phyloP scores from a whole-genome alignment of 2,797 vertebrate species.

The Malurus splendens region DNA sequence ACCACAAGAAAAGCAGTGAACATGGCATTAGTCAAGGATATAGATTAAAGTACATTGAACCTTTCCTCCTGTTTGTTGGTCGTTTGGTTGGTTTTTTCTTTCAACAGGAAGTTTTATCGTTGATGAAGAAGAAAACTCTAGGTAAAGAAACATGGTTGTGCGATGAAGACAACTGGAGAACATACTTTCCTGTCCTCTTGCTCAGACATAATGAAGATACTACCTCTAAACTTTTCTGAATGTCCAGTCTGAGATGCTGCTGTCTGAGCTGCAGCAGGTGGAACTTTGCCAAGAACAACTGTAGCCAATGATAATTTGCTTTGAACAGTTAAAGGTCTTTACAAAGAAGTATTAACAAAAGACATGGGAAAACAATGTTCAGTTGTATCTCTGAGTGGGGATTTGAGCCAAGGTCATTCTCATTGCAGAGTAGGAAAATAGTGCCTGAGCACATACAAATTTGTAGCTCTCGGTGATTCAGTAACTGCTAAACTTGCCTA shows the following conservation, averaged over 20 bases:
- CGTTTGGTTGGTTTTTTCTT: background rate
- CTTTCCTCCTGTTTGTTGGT: background rate
- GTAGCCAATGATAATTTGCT: background rate
- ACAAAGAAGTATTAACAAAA: background rate
- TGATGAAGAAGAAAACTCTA: background rate
- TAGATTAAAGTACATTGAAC: background rate
- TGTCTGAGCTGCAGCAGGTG: background rate
- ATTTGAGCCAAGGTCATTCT: background rate
- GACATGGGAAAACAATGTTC: background rate
- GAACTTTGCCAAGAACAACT: background rate
- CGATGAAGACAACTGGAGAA: background rate
- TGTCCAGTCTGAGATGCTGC: background rate
- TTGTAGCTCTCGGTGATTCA: background rate
- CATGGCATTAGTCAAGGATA: background rate
- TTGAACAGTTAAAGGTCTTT: background rate
- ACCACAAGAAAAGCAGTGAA: background rate
- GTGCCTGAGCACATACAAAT: background rate
- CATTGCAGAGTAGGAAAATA: background rate
- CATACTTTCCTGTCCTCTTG: background rate
- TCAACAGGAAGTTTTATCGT: background rate
- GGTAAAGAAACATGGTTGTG: background rate
- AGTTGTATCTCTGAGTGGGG: background rate
- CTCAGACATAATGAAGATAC: background rate
- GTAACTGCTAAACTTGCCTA: background rate
- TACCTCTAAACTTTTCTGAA: background rate